A percentile compares a stretch with the other conserved stretches of the same genome.
Evolutionary conservation across 2,113 vertebrate genomes (phyloP).

Genomic region (Nycticebus coucang): DNA sequence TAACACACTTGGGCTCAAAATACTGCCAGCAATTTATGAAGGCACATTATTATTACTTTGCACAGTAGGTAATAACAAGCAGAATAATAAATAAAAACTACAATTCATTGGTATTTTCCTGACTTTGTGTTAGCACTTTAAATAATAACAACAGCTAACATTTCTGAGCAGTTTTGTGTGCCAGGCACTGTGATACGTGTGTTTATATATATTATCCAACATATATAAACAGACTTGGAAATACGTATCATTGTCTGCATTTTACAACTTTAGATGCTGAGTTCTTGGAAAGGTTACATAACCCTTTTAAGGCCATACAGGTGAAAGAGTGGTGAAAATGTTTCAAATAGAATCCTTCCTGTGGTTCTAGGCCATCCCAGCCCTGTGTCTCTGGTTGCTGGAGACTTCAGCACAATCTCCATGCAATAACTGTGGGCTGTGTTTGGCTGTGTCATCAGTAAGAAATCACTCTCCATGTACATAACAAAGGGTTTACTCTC

Average conservation of each 20-base stretch:
- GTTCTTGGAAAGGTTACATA: not conserved
- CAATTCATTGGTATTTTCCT: not conserved
- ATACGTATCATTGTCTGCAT: not conserved
- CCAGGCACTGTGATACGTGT: not conserved
- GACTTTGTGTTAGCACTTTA: not conserved
- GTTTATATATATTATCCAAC: conserved; percentile 3
- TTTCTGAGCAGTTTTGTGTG: not conserved
- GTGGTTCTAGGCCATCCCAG: not conserved
- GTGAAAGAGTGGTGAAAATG: not conserved
- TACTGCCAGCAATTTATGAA: not conserved
- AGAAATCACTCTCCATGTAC: not conserved
- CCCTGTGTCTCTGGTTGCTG: not conserved
- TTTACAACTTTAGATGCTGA: not conserved
- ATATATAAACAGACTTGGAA: not conserved
- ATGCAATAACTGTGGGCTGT: not conserved
- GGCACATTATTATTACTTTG: not conserved
- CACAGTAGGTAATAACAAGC: not conserved
- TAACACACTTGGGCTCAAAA: not conserved
- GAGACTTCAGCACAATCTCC: not conserved
- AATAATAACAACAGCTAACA: not conserved
- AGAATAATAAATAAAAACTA: not conserved
- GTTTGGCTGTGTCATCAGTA: no score
- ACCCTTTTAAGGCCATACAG: not conserved
- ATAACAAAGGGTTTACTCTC: not conserved
- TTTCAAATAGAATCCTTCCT: not conserved